Evolutionary conservation across 2,797 vertebrate genomes (phyloP).

Genomic region (Gila robusta): DNA sequence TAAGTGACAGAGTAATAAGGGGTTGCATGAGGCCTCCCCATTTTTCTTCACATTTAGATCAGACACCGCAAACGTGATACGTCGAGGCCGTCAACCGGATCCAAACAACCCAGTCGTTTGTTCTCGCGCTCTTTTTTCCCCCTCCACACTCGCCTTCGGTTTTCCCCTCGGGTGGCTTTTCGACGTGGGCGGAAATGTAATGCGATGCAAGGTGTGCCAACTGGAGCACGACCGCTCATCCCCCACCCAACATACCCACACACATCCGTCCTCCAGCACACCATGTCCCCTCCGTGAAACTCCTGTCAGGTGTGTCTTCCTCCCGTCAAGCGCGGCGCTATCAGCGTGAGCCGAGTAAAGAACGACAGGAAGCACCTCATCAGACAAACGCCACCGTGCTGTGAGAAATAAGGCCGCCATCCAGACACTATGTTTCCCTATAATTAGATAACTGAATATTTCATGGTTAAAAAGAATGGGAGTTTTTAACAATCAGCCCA

Average conservation of each 20-base stretch:
- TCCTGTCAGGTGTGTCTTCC: constrained; percentile 39
- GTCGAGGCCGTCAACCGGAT: constrained; percentile 56
- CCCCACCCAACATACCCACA: constrained; percentile 49
- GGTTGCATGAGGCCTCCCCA: constrained; percentile 49
- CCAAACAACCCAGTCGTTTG: constrained; percentile 60
- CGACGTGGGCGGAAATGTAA: constrained; percentile 73
- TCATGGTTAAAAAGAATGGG: constrained; percentile 51
- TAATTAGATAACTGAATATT: constrained; percentile 63
- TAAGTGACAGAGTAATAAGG: constrained; percentile 69
- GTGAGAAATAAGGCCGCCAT: constrained; percentile 49
- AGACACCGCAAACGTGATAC: constrained; percentile 54
- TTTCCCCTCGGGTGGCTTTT: constrained; percentile 57
- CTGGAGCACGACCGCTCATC: constrained; percentile 71
- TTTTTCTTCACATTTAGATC: constrained; percentile 55
- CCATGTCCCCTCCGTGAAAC: constrained; percentile 32
- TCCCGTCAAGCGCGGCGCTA: constrained; percentile 26
- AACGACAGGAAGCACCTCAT: constrained; percentile 54
- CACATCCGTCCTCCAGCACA: constrained; percentile 37
- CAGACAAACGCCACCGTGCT: constrained; percentile 35
- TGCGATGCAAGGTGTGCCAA: constrained; percentile 72
- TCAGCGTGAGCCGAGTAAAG: constrained; percentile 26
- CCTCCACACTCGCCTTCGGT: constrained; percentile 44
- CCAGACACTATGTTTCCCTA: constrained; percentile 42
- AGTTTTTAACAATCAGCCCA: constrained; percentile 47
- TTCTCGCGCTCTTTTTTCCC: constrained; percentile 59